Conservation (phyloP, 2,888 invertebrate genomes). For the Phyto melanocephala region DNA sequence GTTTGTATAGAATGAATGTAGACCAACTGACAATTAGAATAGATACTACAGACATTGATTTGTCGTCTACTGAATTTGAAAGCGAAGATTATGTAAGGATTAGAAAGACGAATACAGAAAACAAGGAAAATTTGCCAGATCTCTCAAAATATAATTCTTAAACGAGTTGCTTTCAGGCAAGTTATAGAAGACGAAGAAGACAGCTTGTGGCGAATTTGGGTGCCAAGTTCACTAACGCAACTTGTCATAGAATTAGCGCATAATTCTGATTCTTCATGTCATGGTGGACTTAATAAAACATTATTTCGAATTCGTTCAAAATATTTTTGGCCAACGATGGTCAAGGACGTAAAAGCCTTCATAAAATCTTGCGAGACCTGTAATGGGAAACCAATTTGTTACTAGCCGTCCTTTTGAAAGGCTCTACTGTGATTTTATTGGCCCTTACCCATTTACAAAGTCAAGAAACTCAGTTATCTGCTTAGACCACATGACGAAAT, state of each 20-base stretch:
- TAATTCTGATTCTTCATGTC: neutral
- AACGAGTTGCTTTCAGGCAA: neutral
- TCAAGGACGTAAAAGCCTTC: neutral
- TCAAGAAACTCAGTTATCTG: neutral
- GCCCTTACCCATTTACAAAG: conserved; percentile 1
- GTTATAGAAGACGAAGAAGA: conserved; percentile 3
- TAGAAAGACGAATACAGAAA: neutral
- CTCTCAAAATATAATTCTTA: neutral
- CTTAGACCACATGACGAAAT: too few species aligned
- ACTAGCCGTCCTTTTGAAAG: too few species aligned
- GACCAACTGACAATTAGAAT: neutral
- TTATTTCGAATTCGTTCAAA: neutral
- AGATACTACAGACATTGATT: neutral
- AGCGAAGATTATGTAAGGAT: neutral
- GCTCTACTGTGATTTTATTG: conserved; percentile 28
- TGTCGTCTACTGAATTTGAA: conserved; percentile 9
- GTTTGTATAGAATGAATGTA: neutral
- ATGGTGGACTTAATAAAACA: conserved; percentile 26
- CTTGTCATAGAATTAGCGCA: neutral
- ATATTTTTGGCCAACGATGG: conserved; percentile 31
- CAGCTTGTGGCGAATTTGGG: conserved; percentile 4
- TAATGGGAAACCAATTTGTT: neutral
- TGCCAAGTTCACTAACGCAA: neutral
- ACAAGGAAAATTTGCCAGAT: neutral
- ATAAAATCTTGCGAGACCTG: conserved; percentile 1